Evolutionary conservation across 1,140 invertebrate species (phyloP).

Genomic region (Ditylenchus dipsaci): DNA sequence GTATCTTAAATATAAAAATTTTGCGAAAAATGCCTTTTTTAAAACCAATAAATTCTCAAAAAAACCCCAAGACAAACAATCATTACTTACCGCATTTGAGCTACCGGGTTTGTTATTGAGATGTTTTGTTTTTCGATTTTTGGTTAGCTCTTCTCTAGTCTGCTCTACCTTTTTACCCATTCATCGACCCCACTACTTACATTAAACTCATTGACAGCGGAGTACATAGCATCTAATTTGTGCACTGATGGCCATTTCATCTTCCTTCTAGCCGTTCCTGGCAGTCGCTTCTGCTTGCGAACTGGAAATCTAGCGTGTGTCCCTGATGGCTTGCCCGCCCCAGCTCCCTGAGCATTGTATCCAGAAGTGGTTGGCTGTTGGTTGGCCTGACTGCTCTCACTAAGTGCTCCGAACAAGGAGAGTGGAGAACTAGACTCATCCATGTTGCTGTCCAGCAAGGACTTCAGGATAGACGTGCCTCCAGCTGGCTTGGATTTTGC

Average conservation of each 20-base stretch:
- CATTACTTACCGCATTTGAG: too few species aligned
- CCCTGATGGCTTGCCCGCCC: too few species aligned
- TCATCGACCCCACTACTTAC: too few species aligned
- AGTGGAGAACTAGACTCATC: background rate
- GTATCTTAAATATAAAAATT: too few species aligned
- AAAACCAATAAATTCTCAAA: too few species aligned
- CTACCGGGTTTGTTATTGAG: too few species aligned
- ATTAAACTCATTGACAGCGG: background rate
- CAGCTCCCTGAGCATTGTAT: too few species aligned
- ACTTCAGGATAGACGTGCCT: background rate
- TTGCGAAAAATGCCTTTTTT: too few species aligned
- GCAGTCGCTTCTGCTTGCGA: background rate
- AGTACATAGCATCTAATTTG: background rate
- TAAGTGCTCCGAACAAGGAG: constrained; percentile 1
- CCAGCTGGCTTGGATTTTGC: background rate
- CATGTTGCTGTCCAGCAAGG: constrained; percentile 5
- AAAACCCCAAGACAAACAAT: too few species aligned
- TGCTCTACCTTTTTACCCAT: too few species aligned
- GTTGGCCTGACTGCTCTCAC: background rate
- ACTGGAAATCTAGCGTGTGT: background rate
- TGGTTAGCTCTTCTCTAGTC: background rate
- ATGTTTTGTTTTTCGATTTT: too few species aligned
- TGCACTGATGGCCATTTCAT: background rate
- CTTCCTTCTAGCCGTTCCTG: background rate
- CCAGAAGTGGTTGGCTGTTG: too few species aligned